Conservation (phyloP, 2,113 vertebrate genomes). For the Psilopogon haemacephalus region DNA sequence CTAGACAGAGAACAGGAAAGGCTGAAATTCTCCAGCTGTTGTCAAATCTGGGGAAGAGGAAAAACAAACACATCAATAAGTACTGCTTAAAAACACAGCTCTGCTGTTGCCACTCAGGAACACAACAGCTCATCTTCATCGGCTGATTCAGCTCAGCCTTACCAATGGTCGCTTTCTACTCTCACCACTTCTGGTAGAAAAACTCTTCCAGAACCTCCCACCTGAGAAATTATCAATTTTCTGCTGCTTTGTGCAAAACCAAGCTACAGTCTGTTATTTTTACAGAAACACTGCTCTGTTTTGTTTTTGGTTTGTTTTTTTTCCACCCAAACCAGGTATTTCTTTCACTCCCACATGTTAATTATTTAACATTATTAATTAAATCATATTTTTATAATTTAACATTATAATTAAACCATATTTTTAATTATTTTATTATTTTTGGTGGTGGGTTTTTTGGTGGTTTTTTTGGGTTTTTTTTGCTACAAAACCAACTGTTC, state of each 20-base stretch:
- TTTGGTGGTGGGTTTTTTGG: too few species aligned
- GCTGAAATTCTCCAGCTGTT: background rate
- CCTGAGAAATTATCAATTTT: background rate
- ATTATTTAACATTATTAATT: too few species aligned
- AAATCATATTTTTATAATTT: too few species aligned
- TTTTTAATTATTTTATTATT: too few species aligned
- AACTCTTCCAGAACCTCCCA: background rate
- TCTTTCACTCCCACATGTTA: background rate
- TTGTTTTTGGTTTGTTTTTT: too few species aligned
- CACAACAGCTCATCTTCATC: background rate
- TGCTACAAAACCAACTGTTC: background rate
- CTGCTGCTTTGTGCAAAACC: background rate
- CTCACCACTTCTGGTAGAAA: background rate
- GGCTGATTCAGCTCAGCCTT: background rate
- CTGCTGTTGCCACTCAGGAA: background rate
- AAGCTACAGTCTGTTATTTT: background rate
- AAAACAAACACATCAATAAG: background rate
- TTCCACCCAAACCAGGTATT: background rate
- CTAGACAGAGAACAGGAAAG: background rate
- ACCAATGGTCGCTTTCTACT: background rate
- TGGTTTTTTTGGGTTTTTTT: background rate
- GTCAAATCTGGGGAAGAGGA: background rate
- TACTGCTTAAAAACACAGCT: background rate
- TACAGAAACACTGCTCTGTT: background rate
- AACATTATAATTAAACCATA: too few species aligned